phyloP scores from a whole-genome alignment of 2,888 invertebrate species.

The Tachina fera region DNA sequence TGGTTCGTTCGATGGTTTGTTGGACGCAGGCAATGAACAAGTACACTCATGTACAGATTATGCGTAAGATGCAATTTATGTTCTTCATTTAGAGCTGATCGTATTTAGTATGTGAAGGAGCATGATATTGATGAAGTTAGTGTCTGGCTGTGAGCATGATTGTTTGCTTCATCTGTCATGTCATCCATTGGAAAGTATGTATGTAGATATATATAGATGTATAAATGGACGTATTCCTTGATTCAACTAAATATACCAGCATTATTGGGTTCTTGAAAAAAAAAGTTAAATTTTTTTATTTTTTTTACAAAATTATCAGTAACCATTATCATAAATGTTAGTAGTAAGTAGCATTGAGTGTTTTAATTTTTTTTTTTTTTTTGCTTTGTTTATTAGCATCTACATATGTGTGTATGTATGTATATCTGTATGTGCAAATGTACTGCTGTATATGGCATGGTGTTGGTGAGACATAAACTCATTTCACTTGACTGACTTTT shows the following conservation, averaged over 20 bases:
- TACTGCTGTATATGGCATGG: constrained; percentile 10
- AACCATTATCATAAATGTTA: constrained; percentile 81
- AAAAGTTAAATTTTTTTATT: constrained; percentile 31
- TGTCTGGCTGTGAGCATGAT: constrained; percentile 78
- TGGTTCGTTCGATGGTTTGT: constrained; percentile 49
- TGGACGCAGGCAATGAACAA: constrained; percentile 52
- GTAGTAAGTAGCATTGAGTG: constrained; percentile 76
- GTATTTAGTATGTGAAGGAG: constrained; percentile 58
- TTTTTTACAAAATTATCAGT: constrained; percentile 76
- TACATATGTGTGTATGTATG: background rate
- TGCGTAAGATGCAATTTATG: constrained; percentile 64
- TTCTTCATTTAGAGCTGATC: constrained; percentile 50
- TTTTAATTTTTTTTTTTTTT: constrained; percentile 27
- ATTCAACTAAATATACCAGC: constrained; percentile 29
- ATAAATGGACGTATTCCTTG: constrained; percentile 37
- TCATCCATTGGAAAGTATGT: constrained; percentile 75
- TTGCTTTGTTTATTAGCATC: constrained; percentile 80
- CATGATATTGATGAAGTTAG: constrained; percentile 70
- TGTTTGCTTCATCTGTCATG: constrained; percentile 81
- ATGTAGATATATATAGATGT: too few relatives aligned
- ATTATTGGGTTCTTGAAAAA: constrained; percentile 13
- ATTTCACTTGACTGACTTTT: constrained; percentile 62
- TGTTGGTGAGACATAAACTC: constrained; percentile 52
- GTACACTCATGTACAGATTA: constrained; percentile 69
- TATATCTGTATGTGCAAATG: background rate